These are phyloP conservation scores for Gadopsis bispinosus DNA, from an alignment of 2,797 vertebrate species.

Conservation along the genomic window DNA sequence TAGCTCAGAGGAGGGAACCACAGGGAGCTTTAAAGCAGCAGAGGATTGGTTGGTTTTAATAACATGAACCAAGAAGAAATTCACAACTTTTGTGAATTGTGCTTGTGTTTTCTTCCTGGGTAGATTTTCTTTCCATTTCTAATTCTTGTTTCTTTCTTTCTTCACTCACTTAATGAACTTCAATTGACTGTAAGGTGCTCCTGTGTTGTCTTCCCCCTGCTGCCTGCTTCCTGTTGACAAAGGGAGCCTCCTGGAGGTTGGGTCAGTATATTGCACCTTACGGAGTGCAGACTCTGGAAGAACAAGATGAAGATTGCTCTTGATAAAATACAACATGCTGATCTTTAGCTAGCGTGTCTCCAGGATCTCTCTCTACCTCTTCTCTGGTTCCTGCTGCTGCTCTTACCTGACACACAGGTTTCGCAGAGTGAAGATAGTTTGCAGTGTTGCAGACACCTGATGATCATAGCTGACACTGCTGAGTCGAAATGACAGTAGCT, in stretches of 20 bases:
- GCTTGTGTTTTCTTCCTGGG: neutral
- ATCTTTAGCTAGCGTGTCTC: neutral
- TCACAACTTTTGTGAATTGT: neutral
- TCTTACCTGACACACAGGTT: constrained; percentile 11
- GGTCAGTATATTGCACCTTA: constrained; percentile 26
- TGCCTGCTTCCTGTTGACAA: constrained; percentile 17
- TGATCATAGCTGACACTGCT: neutral
- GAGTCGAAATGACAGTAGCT: neutral
- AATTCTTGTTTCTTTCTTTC: neutral
- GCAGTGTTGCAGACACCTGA: constrained; percentile 3
- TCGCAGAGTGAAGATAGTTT: constrained; percentile 1
- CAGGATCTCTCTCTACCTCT: neutral
- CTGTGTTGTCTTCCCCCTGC: neutral
- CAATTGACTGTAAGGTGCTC: neutral
- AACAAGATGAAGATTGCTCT: neutral
- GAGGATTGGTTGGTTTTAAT: constrained; percentile 1
- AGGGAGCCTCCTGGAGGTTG: constrained; percentile 60
- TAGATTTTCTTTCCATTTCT: neutral
- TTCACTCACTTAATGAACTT: neutral
- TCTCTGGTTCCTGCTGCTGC: neutral
- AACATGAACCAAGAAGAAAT: neutral
- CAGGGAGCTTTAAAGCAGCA: neutral
- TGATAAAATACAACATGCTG: constrained; percentile 4
- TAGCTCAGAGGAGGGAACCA: constrained; percentile 24
- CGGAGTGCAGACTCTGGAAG: neutral